Evolutionary conservation across 2,888 invertebrate genomes (phyloP), one percentile per base, ranked within the genome.

Genomic region (Ophioninae sp.): DNA sequence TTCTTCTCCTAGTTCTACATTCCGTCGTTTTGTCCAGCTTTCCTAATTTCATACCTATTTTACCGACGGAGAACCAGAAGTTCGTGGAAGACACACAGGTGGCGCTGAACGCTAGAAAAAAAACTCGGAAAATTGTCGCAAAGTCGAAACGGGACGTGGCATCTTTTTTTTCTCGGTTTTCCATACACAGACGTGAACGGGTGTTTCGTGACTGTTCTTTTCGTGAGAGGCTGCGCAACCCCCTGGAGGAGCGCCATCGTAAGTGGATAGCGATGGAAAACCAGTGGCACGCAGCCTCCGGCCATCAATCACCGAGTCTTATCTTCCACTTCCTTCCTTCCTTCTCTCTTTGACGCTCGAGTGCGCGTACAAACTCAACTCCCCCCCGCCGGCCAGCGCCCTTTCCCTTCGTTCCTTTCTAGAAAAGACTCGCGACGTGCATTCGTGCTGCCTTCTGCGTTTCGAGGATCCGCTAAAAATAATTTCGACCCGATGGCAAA

Each of bases 221-320:
- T 67, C 63, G 69, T 73, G 76, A 73, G 64, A 72, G 37, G 79
- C 63, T 74, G 79, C 75, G 65, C 79, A 74, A 68, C 78, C 71
- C 67, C 69, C 64, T n/a, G 65, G 64, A 51, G 22, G 65, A 61
- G 67, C 78, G 56, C 73, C 59, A 79, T 73, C 72, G 74, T 58
- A 82, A 72, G 79, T 74, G 84, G 76, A 79, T 74, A 59, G 51
- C 72, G 69, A 56, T 44, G 41, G 76, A 79, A 82, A 78, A 76
- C 72, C 78, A 78, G 73, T 75, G 73, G 82, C 79, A 79, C 74
- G 67, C 88, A 87, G 87, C 79, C 86, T 82, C 85, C 85, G 81
- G 86, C 86, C 86, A 89, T 90, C 88, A 88, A 90, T 90, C 89
- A 89, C 87, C 77, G 85, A 79, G 86, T 86, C 87, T 88, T 89